Base-by-base conservation (phyloP, 2,888 invertebrate species). In the Agonopterix alstromeriana region DNA sequence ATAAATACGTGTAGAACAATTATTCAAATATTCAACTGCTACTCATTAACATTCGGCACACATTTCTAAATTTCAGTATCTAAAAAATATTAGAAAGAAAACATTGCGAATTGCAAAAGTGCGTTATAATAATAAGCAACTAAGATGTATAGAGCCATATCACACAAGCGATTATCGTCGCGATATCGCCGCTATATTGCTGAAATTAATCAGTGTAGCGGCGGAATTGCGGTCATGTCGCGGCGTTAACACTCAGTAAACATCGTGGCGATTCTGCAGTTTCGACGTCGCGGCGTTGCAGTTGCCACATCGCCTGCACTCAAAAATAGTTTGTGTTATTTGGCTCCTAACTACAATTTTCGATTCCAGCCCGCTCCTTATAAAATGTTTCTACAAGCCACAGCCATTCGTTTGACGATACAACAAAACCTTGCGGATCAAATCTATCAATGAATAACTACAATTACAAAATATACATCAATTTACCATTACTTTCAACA, bases 61-160 rank as follows among this genome's bases (percentile, higher is more conserved):
- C 67, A 51, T 54, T 52, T 51, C 57, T 54, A 48, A 40, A 52
- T 48, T 14, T 42, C 47, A 47, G 35, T 27, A 45, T 49, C 47
- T 48, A 51, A 43, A 52, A 42, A 48, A 42, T 36, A 47, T 48
- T 27, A 44, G 52, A 56, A 54, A 35, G 48, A 54, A 60, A 62
- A 49, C 35, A 49, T 63, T 68, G 66, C 60, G 49, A 49, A 55
- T 67, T 72, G 61, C 60, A 64, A 61, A 59, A 63, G 48, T 53
- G 77, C 75, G 75, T 45, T 54, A 27, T 27, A 46, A 54, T 65
- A 73, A 75, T 53, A 78, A 76, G 77, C 80, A 52, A 58, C 57
- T 57, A 48, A 53, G 48, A n/a, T 38, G n/a, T 8, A 7, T 3
- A 38, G 38, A 38, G 5, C 38, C 38, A 9, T 38, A n/a, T 38